Percentiles rank a stretch among this genome's conserved stretches.
These are phyloP conservation scores for Monarcha castaneiventris DNA, from an alignment of 2,113 vertebrate genomes.

Conservation along the genomic window DNA sequence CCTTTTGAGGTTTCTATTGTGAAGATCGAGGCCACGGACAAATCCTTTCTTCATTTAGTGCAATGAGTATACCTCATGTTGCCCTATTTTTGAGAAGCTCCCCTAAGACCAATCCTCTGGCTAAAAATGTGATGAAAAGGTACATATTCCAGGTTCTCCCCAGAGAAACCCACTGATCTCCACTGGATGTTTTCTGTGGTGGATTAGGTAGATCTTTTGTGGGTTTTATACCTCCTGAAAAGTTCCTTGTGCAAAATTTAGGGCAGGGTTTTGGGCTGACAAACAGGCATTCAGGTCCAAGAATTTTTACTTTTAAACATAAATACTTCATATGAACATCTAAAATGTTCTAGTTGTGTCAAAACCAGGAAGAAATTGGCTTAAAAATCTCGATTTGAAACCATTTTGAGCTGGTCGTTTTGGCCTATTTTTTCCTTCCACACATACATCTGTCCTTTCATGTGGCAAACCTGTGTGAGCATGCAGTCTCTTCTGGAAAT, in stretches of 20 bases:
- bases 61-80: neutral
- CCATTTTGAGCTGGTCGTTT: neutral
- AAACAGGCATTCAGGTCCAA: neutral
- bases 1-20: neutral
- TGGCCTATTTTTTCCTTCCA: neutral
- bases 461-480: neutral
- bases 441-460: neutral
- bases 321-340: neutral
- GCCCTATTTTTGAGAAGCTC: neutral
- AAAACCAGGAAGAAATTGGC: neutral
- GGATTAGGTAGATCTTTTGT: neutral
- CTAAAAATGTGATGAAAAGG: neutral
- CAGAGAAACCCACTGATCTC: neutral
- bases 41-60: neutral
- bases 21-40: neutral
- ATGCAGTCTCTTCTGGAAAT: neutral
- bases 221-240: neutral
- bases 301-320: neutral
- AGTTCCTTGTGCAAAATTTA: neutral
- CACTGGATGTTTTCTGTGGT: neutral
- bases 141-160: neutral
- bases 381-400: neutral
- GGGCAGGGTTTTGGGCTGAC: neutral
- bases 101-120: neutral
- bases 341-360: neutral